Conservation (phyloP, 1,140 invertebrate species). For the Drosophila miranda region DNA sequence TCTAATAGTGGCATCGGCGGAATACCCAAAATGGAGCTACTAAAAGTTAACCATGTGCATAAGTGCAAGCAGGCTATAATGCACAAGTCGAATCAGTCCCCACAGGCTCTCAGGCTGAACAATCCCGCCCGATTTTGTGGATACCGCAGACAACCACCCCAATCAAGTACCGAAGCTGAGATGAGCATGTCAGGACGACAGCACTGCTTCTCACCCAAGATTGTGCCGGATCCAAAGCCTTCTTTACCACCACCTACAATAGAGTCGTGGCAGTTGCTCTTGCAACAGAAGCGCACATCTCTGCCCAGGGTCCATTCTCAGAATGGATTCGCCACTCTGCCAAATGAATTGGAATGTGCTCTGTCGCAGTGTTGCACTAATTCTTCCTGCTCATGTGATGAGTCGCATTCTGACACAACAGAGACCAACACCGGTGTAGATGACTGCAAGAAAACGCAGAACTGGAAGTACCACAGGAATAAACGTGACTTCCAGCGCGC, state of each 20-base stretch:
- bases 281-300: slow-evolving; percentile 13
- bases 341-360: slow-evolving; percentile 20
- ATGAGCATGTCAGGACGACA: neutral
- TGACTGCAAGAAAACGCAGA: slow-evolving; percentile 59
- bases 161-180: slow-evolving; percentile 1
- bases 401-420: slow-evolving; percentile 35
- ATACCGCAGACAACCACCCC: slow-evolving; percentile 29
- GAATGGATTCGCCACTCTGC: neutral
- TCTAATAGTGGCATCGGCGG: slow-evolving; percentile 46
- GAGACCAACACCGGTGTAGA: slow-evolving; percentile 37
- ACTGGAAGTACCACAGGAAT: slow-evolving; percentile 57
- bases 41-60: slow-evolving; percentile 77
- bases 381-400: slow-evolving; percentile 35
- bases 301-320: slow-evolving; percentile 6
- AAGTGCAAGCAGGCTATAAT: slow-evolving; percentile 72
- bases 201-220: slow-evolving; percentile 4
- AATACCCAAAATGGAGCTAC: slow-evolving; percentile 75
- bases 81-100: slow-evolving; percentile 51
- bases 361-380: slow-evolving; percentile 33
- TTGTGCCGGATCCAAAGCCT: slow-evolving; percentile 16
- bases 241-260: slow-evolving; percentile 50
- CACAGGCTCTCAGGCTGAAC: slow-evolving; percentile 27
- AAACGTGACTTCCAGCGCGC: slow-evolving; percentile 34
- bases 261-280: slow-evolving; percentile 66
- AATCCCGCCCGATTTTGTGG: slow-evolving; percentile 54